A percentile compares a stretch with the other conserved stretches of the same genome.
Conservation (phyloP, 64 coral and sea anemone genomes). For the Dendronephthya gigantea region DNA sequence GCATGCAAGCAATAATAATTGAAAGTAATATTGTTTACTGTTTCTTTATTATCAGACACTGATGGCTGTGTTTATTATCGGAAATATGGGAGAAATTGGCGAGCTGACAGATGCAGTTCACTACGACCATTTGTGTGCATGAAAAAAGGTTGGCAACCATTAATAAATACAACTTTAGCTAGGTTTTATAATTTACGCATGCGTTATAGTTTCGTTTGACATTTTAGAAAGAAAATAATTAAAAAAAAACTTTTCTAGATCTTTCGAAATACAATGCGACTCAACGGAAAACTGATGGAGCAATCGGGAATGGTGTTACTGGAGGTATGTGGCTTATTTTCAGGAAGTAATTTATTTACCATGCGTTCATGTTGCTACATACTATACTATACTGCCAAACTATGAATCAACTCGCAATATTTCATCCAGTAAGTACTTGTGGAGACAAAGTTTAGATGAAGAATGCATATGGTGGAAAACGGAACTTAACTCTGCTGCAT, state of each 20-base stretch:
- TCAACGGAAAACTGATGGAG: background rate
- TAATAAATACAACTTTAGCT: too few species aligned
- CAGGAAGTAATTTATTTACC: too few species aligned
- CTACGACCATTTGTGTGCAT: background rate
- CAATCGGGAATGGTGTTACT: background rate
- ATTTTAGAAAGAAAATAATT: background rate
- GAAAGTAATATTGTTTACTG: background rate
- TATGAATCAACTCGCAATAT: too few species aligned
- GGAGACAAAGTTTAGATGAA: too few species aligned
- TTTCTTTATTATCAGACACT: background rate
- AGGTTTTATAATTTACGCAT: too few species aligned
- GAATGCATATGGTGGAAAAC: too few species aligned
- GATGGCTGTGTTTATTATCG: background rate
- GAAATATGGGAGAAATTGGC: background rate
- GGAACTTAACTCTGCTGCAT: too few species aligned
- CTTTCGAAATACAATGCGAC: background rate
- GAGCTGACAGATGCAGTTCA: background rate
- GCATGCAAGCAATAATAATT: too few species aligned
- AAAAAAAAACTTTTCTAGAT: too few species aligned
- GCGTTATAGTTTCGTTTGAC: background rate
- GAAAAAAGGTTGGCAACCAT: conserved; percentile 2
- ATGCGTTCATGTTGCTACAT: too few species aligned
- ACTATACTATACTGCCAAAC: too few species aligned
- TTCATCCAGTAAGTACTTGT: too few species aligned
- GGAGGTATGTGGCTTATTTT: background rate